Conservation (phyloP, 2,113 vertebrate species). For the Pachyramphus minor region DNA sequence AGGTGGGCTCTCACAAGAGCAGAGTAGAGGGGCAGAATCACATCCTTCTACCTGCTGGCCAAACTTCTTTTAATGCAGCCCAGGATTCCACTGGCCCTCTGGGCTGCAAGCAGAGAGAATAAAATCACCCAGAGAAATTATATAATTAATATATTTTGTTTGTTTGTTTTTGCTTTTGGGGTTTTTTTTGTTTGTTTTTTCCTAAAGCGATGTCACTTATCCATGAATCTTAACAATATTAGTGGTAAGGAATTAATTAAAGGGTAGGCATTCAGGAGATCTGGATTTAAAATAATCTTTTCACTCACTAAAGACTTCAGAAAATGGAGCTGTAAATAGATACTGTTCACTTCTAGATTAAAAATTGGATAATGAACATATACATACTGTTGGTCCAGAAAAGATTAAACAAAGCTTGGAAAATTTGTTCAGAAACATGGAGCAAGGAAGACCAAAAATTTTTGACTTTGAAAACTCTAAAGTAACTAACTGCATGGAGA, state of each 20-base stretch:
- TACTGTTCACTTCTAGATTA: background rate
- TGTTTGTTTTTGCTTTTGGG: too few relatives aligned
- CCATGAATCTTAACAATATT: background rate
- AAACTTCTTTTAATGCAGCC: background rate
- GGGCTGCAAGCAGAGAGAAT: background rate
- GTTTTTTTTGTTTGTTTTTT: background rate
- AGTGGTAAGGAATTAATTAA: background rate
- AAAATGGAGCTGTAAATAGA: background rate
- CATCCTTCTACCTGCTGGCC: background rate
- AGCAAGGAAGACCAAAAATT: background rate
- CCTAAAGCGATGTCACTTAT: background rate
- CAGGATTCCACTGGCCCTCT: background rate
- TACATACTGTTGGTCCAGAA: background rate
- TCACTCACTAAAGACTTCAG: background rate
- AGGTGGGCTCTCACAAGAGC: background rate
- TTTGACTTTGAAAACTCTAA: background rate
- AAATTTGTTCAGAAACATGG: background rate
- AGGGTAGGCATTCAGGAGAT: background rate
- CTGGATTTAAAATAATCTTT: background rate
- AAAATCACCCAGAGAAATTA: background rate
- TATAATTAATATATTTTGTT: background rate
- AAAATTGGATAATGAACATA: background rate
- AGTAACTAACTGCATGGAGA: background rate
- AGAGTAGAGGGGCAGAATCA: background rate
- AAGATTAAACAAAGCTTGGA: background rate